Evolutionary conservation across 1,140 invertebrate species (phyloP), one percentile per base, ranked within the genome.

Genomic region (Halictus rubicundus): DNA sequence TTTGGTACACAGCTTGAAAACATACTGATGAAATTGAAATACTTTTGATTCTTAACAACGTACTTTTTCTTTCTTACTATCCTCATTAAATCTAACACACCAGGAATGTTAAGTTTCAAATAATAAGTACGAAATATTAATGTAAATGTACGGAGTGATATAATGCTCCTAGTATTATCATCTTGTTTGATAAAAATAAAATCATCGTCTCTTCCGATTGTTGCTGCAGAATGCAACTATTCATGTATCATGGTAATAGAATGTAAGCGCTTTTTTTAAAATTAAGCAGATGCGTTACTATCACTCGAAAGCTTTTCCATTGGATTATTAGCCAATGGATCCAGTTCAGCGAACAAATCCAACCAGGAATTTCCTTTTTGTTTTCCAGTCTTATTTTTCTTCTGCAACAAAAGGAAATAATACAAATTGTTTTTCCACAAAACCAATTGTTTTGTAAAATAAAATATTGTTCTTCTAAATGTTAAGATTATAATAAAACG

Each of bases 261-360:
- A 42, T 81, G 63, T 68, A 78, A 84, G 32, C 42, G 61, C 32
- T 52, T 73, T 52, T 69, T 4, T 63, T 25, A 37, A 66, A 69
- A 74, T 88, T 91, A 93, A 87, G 90, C 91, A 65, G 90, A 89
- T 76, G 91, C 91, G 64, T 91, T 92, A 59, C 84, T 89, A 54
- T 90, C 87, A 78, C 86, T 90, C 8, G 81, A 86, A 37, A 92
- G 78, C 85, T 80, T 89, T 46, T 92, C 92, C 80, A 92, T 84
- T 16, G 90, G 86, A 75, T 91, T 91, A 93, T 98, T 98, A 21
- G 97, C 95, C 8, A 99, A 93, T 10, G 98, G 98, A 94, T 99
- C 98, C 52, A 99, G 91, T 92, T 99, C 98, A 54, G 98, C 97
- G 94, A 99, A 99, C 39, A 99, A 93, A 91, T 97, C 97, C 84